These are phyloP conservation scores for Alauda arvensis DNA, from an alignment of 2,797 vertebrate species.

Conservation along the genomic window DNA sequence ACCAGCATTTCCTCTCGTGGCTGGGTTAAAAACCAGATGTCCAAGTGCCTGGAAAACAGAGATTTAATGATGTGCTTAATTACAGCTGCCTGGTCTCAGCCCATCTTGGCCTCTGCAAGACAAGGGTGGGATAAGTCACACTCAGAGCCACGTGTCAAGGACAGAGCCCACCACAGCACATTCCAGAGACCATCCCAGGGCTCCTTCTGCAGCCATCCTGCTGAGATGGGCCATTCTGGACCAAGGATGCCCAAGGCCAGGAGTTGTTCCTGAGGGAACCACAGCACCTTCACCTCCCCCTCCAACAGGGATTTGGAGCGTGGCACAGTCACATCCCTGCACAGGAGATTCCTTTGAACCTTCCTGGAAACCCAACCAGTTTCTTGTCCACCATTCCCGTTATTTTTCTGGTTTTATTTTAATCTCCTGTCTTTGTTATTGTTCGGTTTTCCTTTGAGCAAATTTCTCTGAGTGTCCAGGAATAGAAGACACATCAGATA, in stretches of 20 bases:
- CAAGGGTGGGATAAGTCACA: background rate
- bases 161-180: background rate
- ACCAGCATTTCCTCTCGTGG: background rate
- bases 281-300: background rate
- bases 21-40: background rate
- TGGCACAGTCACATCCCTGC: fast-evolving
- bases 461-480: background rate
- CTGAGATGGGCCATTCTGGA: background rate
- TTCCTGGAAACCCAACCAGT: constrained; percentile 9
- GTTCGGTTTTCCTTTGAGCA: background rate
- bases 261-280: background rate
- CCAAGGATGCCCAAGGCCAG: background rate
- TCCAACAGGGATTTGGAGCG: fast-evolving
- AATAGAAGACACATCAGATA: constrained; percentile 4
- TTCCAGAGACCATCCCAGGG: background rate
- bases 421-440: background rate
- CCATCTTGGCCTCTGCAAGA: background rate
- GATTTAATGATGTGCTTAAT: background rate
- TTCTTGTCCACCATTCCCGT: background rate
- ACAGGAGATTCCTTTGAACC: background rate
- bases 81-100: background rate
- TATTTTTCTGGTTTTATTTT: constrained; percentile 27
- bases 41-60: background rate
- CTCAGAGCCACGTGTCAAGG: background rate
- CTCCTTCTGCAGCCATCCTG: background rate